These are phyloP conservation scores for Acanthornis magna DNA, from an alignment of 2,797 vertebrate genomes.

Conservation along the genomic window DNA sequence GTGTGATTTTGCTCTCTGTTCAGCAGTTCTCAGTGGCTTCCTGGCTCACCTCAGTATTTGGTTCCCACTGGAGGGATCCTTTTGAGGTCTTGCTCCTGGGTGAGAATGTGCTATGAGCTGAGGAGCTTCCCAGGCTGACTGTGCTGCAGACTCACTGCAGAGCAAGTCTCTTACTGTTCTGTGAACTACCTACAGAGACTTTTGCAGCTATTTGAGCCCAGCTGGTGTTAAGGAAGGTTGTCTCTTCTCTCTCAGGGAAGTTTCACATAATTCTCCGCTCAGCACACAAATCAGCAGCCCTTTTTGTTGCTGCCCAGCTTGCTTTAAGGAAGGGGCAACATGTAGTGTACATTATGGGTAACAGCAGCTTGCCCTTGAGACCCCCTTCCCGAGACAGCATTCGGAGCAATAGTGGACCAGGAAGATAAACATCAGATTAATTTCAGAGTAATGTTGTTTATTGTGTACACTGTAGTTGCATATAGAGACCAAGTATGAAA, in stretches of 20 bases:
- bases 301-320: background rate
- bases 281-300: background rate
- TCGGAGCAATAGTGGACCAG: background rate
- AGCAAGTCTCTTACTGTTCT: background rate
- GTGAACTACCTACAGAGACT: background rate
- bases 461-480: background rate
- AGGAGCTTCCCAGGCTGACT: background rate
- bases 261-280: background rate
- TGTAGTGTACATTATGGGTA: background rate
- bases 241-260: background rate
- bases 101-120: accelerated
- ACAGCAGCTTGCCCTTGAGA: background rate
- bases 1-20: background rate
- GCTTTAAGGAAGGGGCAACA: background rate
- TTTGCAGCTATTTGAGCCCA: background rate
- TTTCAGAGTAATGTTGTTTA: background rate
- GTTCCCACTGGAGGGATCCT: background rate
- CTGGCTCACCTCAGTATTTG: background rate
- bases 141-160: background rate
- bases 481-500: background rate
- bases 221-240: background rate
- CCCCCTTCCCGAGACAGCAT: background rate
- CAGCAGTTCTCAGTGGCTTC: background rate
- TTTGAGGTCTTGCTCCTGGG: accelerated
- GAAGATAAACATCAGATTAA: background rate